phyloP scores from a whole-genome alignment of 92 coral and sea anemone species.

The Zoanthus sociatus region DNA sequence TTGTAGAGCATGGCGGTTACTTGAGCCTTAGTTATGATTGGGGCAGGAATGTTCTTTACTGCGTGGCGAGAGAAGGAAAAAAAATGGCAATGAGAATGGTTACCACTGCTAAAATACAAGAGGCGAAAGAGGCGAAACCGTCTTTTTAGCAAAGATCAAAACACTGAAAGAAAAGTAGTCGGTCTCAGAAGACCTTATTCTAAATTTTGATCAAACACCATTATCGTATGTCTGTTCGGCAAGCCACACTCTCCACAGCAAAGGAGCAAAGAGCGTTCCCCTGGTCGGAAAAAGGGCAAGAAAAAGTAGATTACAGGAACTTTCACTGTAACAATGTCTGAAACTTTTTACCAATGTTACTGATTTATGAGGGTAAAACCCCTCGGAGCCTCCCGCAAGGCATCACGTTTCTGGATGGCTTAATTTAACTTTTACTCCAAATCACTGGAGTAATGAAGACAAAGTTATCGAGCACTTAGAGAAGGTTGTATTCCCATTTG shows the following conservation, averaged over 20 bases:
- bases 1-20: constrained; percentile 47
- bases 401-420: constrained; percentile 42
- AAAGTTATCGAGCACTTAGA: constrained; percentile 54
- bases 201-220: constrained; percentile 55
- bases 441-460: constrained; percentile 61
- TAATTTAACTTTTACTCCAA: constrained; percentile 54
- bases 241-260: constrained; percentile 45
- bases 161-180: constrained; percentile 42
- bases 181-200: constrained; percentile 53
- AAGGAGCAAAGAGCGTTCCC: constrained; percentile 52
- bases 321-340: constrained; percentile 55
- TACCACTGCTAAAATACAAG: constrained; percentile 43
- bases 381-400: constrained; percentile 54
- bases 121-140: constrained; percentile 50
- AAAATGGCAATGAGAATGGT: constrained; percentile 48
- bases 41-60: constrained; percentile 50
- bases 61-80: constrained; percentile 56
- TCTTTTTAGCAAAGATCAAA: constrained; percentile 54
- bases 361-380: constrained; percentile 50
- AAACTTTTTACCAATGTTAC: constrained; percentile 59
- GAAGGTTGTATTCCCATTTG: constrained; percentile 59
- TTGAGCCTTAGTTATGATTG: constrained; percentile 52
- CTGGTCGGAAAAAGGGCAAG: constrained; percentile 45
- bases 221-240: constrained; percentile 51
- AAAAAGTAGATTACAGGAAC: constrained; percentile 60